phyloP scores from a whole-genome alignment of 1,140 invertebrate species.

The Pseudomyrmex gracilis region DNA sequence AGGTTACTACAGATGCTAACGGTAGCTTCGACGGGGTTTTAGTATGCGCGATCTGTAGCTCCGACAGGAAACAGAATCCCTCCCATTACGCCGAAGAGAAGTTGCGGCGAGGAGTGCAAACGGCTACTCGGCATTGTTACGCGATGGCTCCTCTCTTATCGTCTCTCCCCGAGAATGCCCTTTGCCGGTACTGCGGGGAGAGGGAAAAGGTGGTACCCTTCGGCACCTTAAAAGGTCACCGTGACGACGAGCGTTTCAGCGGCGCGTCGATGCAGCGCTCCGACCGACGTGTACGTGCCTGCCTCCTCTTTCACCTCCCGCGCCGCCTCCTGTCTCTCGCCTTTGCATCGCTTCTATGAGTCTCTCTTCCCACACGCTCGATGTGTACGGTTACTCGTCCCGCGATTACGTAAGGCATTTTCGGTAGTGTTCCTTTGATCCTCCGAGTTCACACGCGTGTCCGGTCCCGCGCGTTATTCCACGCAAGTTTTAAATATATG shows the following conservation, averaged over 20 bases:
- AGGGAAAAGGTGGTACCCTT: constrained; percentile 64
- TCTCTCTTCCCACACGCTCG: constrained; percentile 34
- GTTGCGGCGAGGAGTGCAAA: constrained; percentile 28
- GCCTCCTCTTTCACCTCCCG: constrained; percentile 28
- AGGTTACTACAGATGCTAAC: constrained; percentile 72
- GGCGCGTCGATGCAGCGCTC: constrained; percentile 37
- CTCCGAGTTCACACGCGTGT: neutral
- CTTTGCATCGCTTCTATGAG: constrained; percentile 16
- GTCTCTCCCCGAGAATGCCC: constrained; percentile 45
- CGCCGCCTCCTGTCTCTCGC: neutral
- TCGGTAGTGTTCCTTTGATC: constrained; percentile 6
- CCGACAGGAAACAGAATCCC: constrained; percentile 79
- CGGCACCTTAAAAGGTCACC: constrained; percentile 71
- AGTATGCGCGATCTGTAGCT: constrained; percentile 79
- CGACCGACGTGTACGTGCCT: constrained; percentile 24
- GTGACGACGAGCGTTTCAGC: constrained; percentile 40
- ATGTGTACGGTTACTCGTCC: constrained; percentile 40
- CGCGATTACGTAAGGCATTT: constrained; percentile 20
- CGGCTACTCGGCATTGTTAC: constrained; percentile 75
- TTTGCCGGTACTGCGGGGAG: constrained; percentile 38
- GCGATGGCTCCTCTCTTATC: constrained; percentile 67
- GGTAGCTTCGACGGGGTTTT: constrained; percentile 74
- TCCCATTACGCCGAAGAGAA: constrained; percentile 69
- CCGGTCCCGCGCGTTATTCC: too few relatives aligned
- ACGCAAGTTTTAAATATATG: too few relatives aligned